Base-by-base conservation (phyloP, 2,888 invertebrate species). In the Acanthosoma haemorrhoidale region DNA sequence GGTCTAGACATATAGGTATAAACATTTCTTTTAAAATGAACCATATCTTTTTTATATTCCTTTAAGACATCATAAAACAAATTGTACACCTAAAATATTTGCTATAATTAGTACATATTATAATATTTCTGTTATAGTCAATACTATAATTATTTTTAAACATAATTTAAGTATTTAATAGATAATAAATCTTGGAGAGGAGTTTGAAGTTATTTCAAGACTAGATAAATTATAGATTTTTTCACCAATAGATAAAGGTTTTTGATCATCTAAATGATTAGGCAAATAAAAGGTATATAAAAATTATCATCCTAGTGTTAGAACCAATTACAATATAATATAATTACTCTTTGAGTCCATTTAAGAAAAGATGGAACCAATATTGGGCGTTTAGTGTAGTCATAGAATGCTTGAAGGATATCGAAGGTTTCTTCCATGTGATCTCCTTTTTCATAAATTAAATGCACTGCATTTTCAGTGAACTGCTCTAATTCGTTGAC, bases 371-470 rank as follows among this genome's bases (percentile, higher is more conserved):
- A 81, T 0, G 86, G 83, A 29, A 85, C 85, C 66, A 94, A 82
- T 13, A 87, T 88, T 76, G 88, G 87, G 67, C 94, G 84, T 74
- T 87, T 87, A 0, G 90, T 87, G 76, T 91, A 92, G 78, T 90
- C 90, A 77, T 90, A 86, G 76, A 93, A 85, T 0, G 89, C 87
- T 75, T 87, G 90, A 4, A 95, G 81, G 1, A 89, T 85, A 72
- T 91, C 87, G 8, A 95, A 84, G 0, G 89, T 91, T 77, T 93
- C 91, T 75, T 91, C 91, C 0, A 93, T 86, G 75, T 91, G 91
- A 66, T 87, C 88, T 6, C 92, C 86, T 6, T 87, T 86, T 74
- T 89, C 88, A 78, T 94, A 94, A 0, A 91, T 88, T 0, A 87
- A 85, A 59, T 88, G 86, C 41, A 92, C 87, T 6, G 94, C 82